Base-by-base conservation (phyloP, 2,888 invertebrate species). In the Chrysolina haemoptera region DNA sequence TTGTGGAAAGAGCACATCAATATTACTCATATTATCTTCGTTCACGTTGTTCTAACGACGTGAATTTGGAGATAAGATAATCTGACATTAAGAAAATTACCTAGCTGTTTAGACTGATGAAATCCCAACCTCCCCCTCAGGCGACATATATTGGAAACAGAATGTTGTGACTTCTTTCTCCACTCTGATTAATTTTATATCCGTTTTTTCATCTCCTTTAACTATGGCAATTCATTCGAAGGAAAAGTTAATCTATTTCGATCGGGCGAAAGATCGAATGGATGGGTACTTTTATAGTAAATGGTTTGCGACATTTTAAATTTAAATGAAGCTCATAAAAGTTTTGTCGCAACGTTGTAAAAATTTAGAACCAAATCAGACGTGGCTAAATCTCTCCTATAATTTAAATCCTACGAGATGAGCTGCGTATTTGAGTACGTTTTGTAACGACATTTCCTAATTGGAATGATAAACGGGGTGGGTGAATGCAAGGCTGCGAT, bases 261-360 rank as follows among this genome's bases (percentile, higher is more conserved):
- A 76, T 78, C 78, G 68, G 74, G 77, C 74, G 70, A 68, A 76
- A 68, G 68, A 76, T 78, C 78, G 68, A 74, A 78, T 77, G 70
- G 70, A 76, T 71, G 68, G 74, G 65, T 71, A 76, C 73, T 78
- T 80, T 81, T 79, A 80, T 76, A 76, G 76, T 73, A 75, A 78
- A 76, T 64, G 75, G 76, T 70, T 70, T 62, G 75, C 73, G 75
- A 75, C 82, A 84, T 83, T 82, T 82, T 80, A 83, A 82, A 84
- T 84, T 85, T 83, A 85, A 85, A 84, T 83, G 83, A 80, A 76
- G 82, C 75, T 77, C 79, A 82, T 85, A 84, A 84, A 84, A 84
- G 81, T 83, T 82, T 75, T 80, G 82, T 81, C 71, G 76, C 64
- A 71, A 70, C 62, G 74, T 64, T 71, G 75, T 76, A 74, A 79